Conservation (phyloP, 2,888 invertebrate genomes). For the Apodemia mormo region DNA sequence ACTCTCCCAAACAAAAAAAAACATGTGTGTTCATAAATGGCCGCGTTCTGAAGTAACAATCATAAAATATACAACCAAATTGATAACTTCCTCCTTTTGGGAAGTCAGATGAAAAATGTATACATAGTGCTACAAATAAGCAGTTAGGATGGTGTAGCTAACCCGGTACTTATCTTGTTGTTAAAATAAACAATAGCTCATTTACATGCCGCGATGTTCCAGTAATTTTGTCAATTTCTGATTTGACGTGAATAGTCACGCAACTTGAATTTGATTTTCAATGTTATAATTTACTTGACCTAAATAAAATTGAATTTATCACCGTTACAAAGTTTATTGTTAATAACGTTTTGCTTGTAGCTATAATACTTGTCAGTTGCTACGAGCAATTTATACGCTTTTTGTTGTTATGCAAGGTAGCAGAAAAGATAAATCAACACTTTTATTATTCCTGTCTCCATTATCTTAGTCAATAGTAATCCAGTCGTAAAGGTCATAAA, state of each 20-base stretch:
- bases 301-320: slow-evolving; percentile 4
- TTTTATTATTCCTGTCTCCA: not conserved
- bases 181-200: slow-evolving; percentile 9
- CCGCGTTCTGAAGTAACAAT: too few relatives aligned
- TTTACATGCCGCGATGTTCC: not conserved
- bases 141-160: not conserved
- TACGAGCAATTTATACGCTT: not conserved
- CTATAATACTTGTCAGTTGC: not conserved
- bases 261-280: slow-evolving; percentile 7
- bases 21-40: too few relatives aligned
- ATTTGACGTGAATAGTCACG: not conserved
- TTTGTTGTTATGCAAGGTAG: not conserved
- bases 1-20: too few relatives aligned
- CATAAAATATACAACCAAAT: too few relatives aligned
- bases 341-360: not conserved
- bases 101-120: too few relatives aligned
- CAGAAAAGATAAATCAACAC: slow-evolving; percentile 1
- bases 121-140: not conserved
- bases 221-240: slow-evolving; percentile 12
- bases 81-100: too few relatives aligned
- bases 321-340: slow-evolving; percentile 4
- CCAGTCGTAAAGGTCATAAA: not conserved
- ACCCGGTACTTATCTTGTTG: slow-evolving; percentile 1
- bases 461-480: not conserved
- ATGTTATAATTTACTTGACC: slow-evolving; percentile 11